These are phyloP conservation scores for Hippocampus mohnikei DNA, from an alignment of 2,113 vertebrate species.

Conservation along the genomic window DNA sequence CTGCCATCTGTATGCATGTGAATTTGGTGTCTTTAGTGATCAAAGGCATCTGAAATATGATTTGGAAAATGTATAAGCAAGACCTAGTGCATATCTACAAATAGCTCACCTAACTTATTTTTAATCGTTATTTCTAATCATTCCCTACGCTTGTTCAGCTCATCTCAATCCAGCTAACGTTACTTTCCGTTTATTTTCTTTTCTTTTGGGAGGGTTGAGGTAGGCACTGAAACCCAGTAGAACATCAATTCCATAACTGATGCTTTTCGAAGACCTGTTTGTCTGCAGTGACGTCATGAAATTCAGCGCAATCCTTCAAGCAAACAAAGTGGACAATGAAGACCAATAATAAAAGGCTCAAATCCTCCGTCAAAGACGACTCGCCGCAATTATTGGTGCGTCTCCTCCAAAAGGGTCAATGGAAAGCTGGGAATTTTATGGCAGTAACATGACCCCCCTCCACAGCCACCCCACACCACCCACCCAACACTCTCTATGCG, in stretches of 20 bases:
- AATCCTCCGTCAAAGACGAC: background rate
- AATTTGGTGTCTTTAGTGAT: background rate
- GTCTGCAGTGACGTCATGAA: background rate
- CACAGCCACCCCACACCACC: background rate
- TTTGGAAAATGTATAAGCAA: background rate
- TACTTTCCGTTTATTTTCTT: background rate
- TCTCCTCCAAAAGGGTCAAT: conserved; percentile 3
- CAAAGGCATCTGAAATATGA: background rate
- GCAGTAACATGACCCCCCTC: background rate
- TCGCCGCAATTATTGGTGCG: background rate
- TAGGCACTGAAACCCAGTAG: background rate
- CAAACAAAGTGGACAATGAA: conserved; percentile 1
- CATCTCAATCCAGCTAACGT: background rate
- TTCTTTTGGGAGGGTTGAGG: background rate
- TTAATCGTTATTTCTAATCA: too few species aligned
- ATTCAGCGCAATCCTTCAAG: background rate
- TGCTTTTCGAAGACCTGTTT: background rate
- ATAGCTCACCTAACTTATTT: too few species aligned
- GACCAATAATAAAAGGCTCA: background rate
- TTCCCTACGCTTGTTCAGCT: background rate
- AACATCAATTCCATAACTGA: background rate
- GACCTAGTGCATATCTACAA: too few species aligned
- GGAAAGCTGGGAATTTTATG: background rate
- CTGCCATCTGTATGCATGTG: background rate
- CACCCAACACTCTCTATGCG: background rate